Evolutionary conservation across 2,888 invertebrate genomes (phyloP).

Genomic region (Leptopilina drosophilae): DNA sequence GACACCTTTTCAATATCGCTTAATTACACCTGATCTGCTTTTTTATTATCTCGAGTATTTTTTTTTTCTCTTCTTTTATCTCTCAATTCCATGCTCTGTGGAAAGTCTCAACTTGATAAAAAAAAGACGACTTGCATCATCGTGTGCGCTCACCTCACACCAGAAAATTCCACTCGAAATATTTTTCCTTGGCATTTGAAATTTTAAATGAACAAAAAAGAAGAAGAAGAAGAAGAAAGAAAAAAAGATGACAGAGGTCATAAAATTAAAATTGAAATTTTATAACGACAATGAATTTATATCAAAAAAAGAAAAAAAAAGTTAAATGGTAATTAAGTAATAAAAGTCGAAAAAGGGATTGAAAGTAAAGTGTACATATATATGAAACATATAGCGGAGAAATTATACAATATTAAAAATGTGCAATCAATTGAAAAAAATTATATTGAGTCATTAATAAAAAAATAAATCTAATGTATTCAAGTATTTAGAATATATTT

Average conservation of each 20-base stretch:
- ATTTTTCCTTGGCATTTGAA: conserved; percentile 19
- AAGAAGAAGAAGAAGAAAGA: not conserved
- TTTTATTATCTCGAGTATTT: conserved; percentile 15
- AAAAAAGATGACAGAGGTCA: not conserved
- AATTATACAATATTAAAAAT: not conserved
- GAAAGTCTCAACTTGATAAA: conserved; percentile 5
- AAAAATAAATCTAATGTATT: no score
- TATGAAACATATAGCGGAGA: not conserved
- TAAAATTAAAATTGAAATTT: not conserved
- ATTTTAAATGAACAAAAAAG: not conserved
- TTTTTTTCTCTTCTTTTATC: not conserved
- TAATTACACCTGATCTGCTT: conserved; percentile 11
- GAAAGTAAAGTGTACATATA: not conserved
- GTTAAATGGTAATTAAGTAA: not conserved
- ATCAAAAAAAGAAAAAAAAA: not conserved
- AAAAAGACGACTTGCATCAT: conserved; percentile 22
- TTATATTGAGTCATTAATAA: no score
- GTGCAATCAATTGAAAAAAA: not conserved
- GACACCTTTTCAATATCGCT: conserved; percentile 8
- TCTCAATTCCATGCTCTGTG: not conserved
- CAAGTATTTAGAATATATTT: no score
- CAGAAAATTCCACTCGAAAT: conserved; percentile 26
- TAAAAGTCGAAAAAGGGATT: not conserved
- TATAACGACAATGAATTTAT: not conserved
- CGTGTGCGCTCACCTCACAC: not conserved